Base-by-base conservation (phyloP, 2,888 invertebrate genomes). In the Idaea dimidiata region DNA sequence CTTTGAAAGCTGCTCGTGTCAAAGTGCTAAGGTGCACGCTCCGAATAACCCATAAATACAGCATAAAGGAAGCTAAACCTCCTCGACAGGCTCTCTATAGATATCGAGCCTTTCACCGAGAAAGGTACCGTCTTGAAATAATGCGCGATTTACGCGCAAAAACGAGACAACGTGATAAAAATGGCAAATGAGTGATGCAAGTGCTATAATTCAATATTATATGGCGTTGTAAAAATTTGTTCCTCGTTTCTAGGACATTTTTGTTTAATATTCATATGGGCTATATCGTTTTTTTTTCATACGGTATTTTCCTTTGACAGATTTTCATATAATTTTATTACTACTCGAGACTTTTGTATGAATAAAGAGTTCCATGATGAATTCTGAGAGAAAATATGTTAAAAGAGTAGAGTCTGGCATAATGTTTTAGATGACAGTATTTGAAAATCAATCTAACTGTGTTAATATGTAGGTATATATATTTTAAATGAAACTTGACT, bases 41-140 rank as follows among this genome's bases (percentile, higher is more conserved):
- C 56, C 63, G 57, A 59, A 58, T 33, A 18, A 58, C 6, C 31
- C 60, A 63, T 63, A 55, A 60, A 63, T 63, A 60, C 60, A 43
- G 58, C 58, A 43, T 17, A 56, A 56, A 18, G 18, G 18, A 56
- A 18, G 17, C 56, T 16, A 56, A 17, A 56, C 17, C 56, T 18
- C 17, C 18, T 18, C 56, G 55, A 17, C 16, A 16, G 55, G 16
- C 55, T 55, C 17, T 56, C 17, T 10, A 56, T 8, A 18, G 56
- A 17, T 18, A 14, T 56, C 56, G 18, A 56, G 56, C 7, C 56
- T 17, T 56, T 56, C 56, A 16, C 56, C 8, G 17, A 18, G 6
- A 17, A 43, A 43, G 43, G 18, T 17, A 16, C 56, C 56, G 18
- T 56, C 16, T 17, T 17, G 56, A 56, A 17, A 18, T 16, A 56